These are phyloP conservation scores for Lamprotornis superbus DNA, from an alignment of 2,113 vertebrate genomes.

Conservation along the genomic window DNA sequence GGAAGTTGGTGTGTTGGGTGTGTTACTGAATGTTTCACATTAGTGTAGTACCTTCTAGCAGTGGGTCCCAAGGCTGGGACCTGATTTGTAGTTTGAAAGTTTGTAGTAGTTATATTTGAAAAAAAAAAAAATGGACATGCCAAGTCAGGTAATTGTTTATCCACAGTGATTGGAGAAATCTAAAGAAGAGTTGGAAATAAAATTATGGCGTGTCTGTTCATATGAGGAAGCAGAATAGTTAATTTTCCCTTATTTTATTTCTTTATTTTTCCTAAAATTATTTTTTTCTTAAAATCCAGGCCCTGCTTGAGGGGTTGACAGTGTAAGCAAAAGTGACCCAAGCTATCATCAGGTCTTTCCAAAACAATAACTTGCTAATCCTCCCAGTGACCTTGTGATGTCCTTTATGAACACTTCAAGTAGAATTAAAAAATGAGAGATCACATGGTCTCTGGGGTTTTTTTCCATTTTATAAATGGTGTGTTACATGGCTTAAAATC, in stretches of 20 bases:
- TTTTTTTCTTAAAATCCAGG: background rate
- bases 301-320: background rate
- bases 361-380: background rate
- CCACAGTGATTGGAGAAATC: background rate
- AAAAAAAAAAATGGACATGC: background rate
- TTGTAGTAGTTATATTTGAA: background rate
- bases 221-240: background rate
- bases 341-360: background rate
- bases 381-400: background rate
- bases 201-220: background rate
- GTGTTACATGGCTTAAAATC: background rate
- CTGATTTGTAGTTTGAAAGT: background rate
- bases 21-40: background rate
- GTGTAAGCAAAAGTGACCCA: background rate
- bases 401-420: background rate
- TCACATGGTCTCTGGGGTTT: background rate
- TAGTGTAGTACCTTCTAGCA: accelerated
- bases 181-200: background rate
- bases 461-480: background rate
- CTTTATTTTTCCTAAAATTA: background rate
- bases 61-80: background rate
- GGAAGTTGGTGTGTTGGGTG: background rate
- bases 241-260: background rate
- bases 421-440: background rate
- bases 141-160: background rate